A percentile compares a stretch with the other conserved stretches of the same genome.
These are phyloP conservation scores for Calidris pygmaea DNA, from an alignment of 2,113 vertebrate species.

Conservation along the genomic window DNA sequence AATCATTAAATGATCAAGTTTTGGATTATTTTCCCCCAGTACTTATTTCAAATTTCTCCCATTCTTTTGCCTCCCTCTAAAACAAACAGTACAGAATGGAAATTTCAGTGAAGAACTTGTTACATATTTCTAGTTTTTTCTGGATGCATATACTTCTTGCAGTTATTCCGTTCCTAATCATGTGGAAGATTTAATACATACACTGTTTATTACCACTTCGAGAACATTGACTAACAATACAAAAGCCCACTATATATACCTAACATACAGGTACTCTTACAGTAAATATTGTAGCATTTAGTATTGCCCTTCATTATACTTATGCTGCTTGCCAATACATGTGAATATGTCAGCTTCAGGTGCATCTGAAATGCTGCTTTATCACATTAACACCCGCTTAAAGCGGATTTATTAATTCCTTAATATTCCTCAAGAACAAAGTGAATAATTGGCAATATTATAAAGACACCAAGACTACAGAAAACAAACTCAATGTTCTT, in stretches of 20 bases:
- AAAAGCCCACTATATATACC: neutral
- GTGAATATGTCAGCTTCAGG: neutral
- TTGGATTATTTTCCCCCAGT: neutral
- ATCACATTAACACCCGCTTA: neutral
- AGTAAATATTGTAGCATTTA: neutral
- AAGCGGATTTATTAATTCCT: neutral
- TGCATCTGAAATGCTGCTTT: neutral
- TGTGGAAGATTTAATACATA: neutral
- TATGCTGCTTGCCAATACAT: fast-evolving
- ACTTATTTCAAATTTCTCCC: neutral
- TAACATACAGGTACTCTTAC: neutral
- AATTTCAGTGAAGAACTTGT: neutral
- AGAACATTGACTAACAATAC: neutral
- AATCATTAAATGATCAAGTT: neutral
- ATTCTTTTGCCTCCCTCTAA: neutral
- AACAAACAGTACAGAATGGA: neutral
- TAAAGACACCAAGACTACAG: neutral
- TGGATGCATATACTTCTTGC: neutral
- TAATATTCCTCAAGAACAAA: neutral
- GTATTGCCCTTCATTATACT: neutral
- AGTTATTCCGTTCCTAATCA: neutral
- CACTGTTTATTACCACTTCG: neutral
- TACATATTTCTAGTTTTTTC: neutral
- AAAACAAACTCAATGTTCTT: neutral
- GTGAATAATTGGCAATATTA: neutral